Evolutionary conservation across 2,797 vertebrate genomes (phyloP).

Genomic region (Borostomias antarcticus): DNA sequence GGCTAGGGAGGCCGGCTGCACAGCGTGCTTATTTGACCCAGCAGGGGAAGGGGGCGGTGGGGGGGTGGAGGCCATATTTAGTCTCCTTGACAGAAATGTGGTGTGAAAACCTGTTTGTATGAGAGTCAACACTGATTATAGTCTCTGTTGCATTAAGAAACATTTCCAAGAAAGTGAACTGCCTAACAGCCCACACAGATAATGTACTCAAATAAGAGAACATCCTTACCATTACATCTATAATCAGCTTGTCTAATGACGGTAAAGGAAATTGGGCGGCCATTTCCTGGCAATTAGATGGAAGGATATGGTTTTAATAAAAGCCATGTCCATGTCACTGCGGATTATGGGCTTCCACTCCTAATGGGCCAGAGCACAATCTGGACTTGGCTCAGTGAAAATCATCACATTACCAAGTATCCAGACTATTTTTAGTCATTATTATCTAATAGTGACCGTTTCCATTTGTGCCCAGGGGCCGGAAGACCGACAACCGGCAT

Average conservation of each 20-base stretch:
- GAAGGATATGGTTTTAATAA: background rate
- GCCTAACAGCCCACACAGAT: too few relatives aligned
- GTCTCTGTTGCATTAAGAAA: conserved; percentile 18
- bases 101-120: conserved; percentile 46
- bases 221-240: background rate
- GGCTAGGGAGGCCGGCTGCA: background rate
- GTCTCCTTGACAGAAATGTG: conserved; percentile 36
- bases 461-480: background rate
- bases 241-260: background rate
- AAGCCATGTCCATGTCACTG: conserved; percentile 2
- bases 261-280: background rate
- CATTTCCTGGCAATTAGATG: background rate
- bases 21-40: conserved; percentile 39
- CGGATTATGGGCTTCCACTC: background rate
- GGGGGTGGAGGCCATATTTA: too few relatives aligned
- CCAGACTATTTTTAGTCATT: background rate
- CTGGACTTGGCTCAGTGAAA: background rate
- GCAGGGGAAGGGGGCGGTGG: too few relatives aligned
- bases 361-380: conserved; percentile 1
- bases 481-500: background rate
- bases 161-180: too few relatives aligned
- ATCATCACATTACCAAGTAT: conserved; percentile 4
- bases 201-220: background rate
- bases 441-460: background rate
- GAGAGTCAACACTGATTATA: conserved; percentile 27